phyloP scores from a whole-genome alignment of 1,140 invertebrate genomes.

The Drosophila guanche region DNA sequence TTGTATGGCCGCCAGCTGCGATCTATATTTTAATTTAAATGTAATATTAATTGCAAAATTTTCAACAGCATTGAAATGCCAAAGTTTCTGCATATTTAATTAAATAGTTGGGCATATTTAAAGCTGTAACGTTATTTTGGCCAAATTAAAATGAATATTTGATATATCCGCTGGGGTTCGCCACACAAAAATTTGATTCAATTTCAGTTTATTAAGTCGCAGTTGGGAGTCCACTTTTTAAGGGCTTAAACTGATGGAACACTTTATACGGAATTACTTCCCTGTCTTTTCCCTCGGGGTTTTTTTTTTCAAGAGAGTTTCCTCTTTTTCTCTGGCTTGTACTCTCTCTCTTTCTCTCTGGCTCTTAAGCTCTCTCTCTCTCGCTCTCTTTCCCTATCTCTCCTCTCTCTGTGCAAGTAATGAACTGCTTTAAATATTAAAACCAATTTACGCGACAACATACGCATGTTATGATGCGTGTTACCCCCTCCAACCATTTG shows the following conservation, averaged over 20 bases:
- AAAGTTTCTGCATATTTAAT: too few species aligned
- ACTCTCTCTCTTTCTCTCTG: neutral
- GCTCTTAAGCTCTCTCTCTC: neutral
- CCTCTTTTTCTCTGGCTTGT: neutral
- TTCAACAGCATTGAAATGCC: too few species aligned
- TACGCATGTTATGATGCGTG: conserved; percentile 77
- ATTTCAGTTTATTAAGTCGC: conserved; percentile 60
- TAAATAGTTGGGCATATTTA: neutral
- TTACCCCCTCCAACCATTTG: conserved; percentile 49
- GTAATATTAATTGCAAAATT: too few species aligned
- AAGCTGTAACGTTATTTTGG: neutral
- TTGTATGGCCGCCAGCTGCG: too few species aligned
- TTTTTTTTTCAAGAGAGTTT: too few species aligned
- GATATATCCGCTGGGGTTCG: neutral
- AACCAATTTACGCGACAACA: conserved; percentile 81
- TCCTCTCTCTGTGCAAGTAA: conserved; percentile 49
- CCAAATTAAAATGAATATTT: conserved; percentile 4
- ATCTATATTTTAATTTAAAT: too few species aligned
- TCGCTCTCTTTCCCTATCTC: neutral
- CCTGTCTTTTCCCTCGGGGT: too few species aligned
- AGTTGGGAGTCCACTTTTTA: conserved; percentile 35
- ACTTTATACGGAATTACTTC: neutral
- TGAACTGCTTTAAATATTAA: conserved; percentile 81
- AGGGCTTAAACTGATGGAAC: conserved; percentile 21
- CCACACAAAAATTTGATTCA: conserved; percentile 41